phyloP scores from a whole-genome alignment of 2,113 vertebrate species.

The Xerus inauris region DNA sequence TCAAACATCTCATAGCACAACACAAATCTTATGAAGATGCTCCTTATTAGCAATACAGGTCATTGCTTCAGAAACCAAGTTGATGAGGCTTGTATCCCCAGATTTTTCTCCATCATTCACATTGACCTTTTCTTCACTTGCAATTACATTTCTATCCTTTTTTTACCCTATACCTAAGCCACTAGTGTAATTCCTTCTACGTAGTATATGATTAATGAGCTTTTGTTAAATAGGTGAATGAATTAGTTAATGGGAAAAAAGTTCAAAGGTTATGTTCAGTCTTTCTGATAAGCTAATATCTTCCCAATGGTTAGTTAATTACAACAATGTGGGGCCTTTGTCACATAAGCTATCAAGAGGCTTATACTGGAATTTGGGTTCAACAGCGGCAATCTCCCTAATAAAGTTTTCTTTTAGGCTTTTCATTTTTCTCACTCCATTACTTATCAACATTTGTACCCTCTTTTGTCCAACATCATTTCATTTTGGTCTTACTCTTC shows the following conservation, averaged over 20 bases:
- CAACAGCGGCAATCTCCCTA: not conserved
- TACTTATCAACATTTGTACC: not conserved
- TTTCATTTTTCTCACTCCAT: conserved; percentile 31
- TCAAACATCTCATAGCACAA: not conserved
- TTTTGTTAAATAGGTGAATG: conserved; percentile 16
- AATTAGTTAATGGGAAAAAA: conserved; percentile 2
- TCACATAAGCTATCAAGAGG: not conserved
- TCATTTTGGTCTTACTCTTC: not conserved
- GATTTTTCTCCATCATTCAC: not conserved
- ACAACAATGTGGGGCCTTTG: conserved; percentile 12
- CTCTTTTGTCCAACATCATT: not conserved
- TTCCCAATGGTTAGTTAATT: conserved; percentile 34
- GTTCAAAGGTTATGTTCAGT: not conserved
- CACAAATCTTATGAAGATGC: not conserved
- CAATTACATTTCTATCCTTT: not conserved
- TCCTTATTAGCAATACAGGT: not conserved
- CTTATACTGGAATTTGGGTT: conserved; percentile 29
- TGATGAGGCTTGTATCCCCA: not conserved
- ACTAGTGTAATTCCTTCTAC: not conserved
- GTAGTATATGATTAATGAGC: not conserved
- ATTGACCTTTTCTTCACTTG: not conserved
- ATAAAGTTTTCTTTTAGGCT: conserved; percentile 7
- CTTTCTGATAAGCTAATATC: not conserved
- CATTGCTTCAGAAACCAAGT: not conserved
- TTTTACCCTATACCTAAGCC: not conserved